Evolutionary conservation across 2,113 vertebrate species (phyloP).

Genomic region (Heterochromis multidens): DNA sequence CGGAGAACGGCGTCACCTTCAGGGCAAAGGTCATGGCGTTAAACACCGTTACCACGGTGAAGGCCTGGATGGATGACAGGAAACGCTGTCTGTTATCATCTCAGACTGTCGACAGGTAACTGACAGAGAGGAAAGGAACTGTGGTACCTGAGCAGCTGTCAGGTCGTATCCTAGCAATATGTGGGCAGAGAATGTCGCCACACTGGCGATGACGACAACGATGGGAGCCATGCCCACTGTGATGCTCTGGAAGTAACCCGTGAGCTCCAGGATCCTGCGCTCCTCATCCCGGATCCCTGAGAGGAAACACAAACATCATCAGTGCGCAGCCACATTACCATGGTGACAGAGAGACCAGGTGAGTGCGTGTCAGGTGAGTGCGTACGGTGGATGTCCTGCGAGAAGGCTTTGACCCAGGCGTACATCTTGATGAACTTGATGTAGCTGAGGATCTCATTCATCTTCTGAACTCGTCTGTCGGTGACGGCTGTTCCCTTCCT

Average conservation of each 20-base stretch:
- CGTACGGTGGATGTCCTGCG: constrained; percentile 86
- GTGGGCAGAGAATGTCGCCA: constrained; percentile 89
- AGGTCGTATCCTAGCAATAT: constrained; percentile 91
- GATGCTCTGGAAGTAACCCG: constrained; percentile 93
- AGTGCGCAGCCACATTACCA: neutral
- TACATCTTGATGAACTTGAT: constrained; percentile 98
- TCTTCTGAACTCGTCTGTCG: constrained; percentile 91
- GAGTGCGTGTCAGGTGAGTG: neutral
- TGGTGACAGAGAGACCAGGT: neutral
- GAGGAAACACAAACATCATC: neutral
- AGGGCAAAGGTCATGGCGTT: constrained; percentile 96
- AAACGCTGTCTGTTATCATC: neutral
- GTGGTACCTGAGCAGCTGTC: constrained; percentile 85
- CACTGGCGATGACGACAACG: constrained; percentile 91
- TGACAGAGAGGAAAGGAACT: neutral
- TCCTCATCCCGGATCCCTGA: constrained; percentile 88
- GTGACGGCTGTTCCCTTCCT: constrained; percentile 85
- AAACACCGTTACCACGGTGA: constrained; percentile 94
- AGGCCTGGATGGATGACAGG: constrained; percentile 76
- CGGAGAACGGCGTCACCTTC: constrained; percentile 93
- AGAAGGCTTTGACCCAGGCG: constrained; percentile 93
- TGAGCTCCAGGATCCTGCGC: constrained; percentile 81
- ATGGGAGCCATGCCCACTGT: constrained; percentile 91
- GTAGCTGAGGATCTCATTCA: constrained; percentile 93
- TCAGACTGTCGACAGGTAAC: neutral